Evolutionary conservation across 1,140 invertebrate species (phyloP).

Genomic region (Temnothorax nylanderi): DNA sequence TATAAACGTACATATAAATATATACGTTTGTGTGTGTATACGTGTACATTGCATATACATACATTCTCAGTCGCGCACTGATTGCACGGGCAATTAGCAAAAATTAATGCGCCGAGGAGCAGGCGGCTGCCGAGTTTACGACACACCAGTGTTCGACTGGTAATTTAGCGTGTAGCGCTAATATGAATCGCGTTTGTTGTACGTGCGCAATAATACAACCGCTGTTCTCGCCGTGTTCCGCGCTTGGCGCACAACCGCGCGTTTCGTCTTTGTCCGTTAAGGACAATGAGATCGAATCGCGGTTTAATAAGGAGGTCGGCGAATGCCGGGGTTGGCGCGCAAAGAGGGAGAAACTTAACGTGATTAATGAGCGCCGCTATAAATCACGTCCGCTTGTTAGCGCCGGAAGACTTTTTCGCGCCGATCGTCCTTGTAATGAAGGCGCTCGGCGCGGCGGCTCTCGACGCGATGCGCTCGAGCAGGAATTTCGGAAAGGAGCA

Average conservation of each 20-base stretch:
- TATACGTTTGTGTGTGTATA: background rate
- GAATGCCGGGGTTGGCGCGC: background rate
- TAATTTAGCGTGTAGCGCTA: slow-evolving; percentile 56
- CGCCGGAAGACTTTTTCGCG: slow-evolving; percentile 63
- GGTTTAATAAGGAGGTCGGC: slow-evolving; percentile 70
- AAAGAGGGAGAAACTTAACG: slow-evolving; percentile 53
- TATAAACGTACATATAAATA: background rate
- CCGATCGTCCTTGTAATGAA: slow-evolving; percentile 43
- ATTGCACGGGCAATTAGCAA: slow-evolving; percentile 56
- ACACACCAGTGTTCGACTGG: slow-evolving; percentile 51
- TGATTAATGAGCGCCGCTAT: slow-evolving; percentile 73
- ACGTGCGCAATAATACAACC: slow-evolving; percentile 53
- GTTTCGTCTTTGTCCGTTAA: slow-evolving; percentile 65
- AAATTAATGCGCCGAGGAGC: slow-evolving; percentile 65
- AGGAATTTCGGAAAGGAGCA: slow-evolving; percentile 58
- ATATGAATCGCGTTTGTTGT: slow-evolving; percentile 60
- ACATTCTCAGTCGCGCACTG: background rate
- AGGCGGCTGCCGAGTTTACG: slow-evolving; percentile 63
- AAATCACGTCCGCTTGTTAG: slow-evolving; percentile 71
- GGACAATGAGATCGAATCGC: slow-evolving; percentile 72
- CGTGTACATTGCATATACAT: background rate
- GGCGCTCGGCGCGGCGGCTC: slow-evolving; percentile 25
- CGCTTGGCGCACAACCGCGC: slow-evolving; percentile 9
- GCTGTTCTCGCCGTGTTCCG: slow-evolving; percentile 12
- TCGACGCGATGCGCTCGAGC: background rate